Evolutionary conservation across 1,140 invertebrate species (phyloP).

Genomic region (Meloidogyne exigua): DNA sequence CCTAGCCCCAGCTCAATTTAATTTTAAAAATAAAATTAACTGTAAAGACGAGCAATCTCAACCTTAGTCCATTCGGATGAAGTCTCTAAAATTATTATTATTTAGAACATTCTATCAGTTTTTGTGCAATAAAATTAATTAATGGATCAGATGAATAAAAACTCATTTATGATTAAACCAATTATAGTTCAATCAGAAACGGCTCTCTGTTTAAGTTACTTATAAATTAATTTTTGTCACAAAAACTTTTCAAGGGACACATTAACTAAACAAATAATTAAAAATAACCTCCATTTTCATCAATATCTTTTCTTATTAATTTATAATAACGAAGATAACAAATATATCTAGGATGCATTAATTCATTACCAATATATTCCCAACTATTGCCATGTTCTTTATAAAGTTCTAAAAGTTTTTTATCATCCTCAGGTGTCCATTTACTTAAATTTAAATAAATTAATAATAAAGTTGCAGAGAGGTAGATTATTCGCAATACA

Average conservation of each 20-base stretch:
- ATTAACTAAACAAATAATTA: too few relatives aligned
- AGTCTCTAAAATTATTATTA: not conserved
- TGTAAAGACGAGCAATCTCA: conserved; percentile 23
- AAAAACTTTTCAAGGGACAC: too few relatives aligned
- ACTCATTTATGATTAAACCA: too few relatives aligned
- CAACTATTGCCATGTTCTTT: conserved; percentile 2
- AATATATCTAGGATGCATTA: conserved; percentile 10
- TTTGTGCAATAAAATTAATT: too few relatives aligned
- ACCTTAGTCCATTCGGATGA: conserved; percentile 1
- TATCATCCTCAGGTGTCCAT: conserved; percentile 19
- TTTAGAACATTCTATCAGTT: too few relatives aligned
- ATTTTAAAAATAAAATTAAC: not conserved
- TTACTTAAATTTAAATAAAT: conserved; percentile 13
- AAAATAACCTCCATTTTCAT: not conserved
- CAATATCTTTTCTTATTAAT: conserved; percentile 7
- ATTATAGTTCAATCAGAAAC: too few relatives aligned
- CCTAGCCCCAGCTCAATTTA: too few relatives aligned
- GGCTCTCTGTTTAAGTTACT: too few relatives aligned
- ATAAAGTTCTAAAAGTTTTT: conserved; percentile 19
- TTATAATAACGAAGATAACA: conserved; percentile 10
- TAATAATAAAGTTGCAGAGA: not conserved
- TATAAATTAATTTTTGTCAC: too few relatives aligned
- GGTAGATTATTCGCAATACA: too few relatives aligned
- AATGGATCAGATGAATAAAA: too few relatives aligned
- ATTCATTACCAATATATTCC: conserved; percentile 28